Evolutionary conservation across 2,113 vertebrate genomes (phyloP).

Genomic region (Menura novaehollandiae): DNA sequence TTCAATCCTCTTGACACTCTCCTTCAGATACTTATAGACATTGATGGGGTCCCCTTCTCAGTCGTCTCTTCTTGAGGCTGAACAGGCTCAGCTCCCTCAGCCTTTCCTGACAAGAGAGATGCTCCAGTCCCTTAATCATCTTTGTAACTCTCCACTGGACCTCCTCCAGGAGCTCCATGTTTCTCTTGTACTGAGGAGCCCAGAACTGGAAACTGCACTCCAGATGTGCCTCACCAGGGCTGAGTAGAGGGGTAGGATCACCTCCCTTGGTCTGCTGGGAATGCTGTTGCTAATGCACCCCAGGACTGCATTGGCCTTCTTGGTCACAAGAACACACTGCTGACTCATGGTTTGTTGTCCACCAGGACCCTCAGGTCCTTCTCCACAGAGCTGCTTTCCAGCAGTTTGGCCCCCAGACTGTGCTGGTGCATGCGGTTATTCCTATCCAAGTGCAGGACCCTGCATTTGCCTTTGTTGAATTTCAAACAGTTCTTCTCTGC

Average conservation of each 20-base stretch:
- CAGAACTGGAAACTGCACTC: neutral
- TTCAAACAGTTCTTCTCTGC: neutral
- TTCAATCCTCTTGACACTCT: neutral
- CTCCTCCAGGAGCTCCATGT: neutral
- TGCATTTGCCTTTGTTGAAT: neutral
- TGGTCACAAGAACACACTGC: neutral
- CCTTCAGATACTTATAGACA: neutral
- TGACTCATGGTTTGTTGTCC: neutral
- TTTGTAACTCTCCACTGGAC: neutral
- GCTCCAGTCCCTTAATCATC: neutral
- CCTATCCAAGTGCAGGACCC: neutral
- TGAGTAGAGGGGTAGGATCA: neutral
- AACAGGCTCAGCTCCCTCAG: neutral
- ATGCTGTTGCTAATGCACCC: neutral
- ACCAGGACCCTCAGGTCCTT: neutral
- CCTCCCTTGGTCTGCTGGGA: neutral
- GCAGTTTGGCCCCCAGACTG: neutral
- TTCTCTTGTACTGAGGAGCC: neutral
- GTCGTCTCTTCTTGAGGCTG: neutral
- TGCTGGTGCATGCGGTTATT: too few species aligned
- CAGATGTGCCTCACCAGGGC: neutral
- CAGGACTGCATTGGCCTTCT: neutral
- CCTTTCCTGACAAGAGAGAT: neutral
- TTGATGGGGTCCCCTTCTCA: neutral
- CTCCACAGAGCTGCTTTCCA: neutral